Evolutionary conservation across 1,140 invertebrate species (phyloP), one percentile per base, ranked within the genome.

Genomic region (Hypsibius dujardini): DNA sequence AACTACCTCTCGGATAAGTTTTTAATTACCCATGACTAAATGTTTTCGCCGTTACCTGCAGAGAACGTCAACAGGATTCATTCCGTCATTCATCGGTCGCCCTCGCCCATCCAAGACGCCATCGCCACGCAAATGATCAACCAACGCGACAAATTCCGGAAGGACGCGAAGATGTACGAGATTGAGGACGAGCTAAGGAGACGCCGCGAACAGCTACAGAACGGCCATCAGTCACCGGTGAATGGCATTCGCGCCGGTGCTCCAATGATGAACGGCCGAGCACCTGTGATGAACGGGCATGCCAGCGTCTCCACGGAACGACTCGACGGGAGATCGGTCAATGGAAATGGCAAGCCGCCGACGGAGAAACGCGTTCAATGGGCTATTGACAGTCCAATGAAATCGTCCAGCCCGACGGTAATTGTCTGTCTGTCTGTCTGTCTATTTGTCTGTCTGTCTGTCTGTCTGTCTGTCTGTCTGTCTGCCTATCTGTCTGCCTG

Each of bases 111-210:
- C 62, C 62, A 42, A 12, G 62, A 67, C 12, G 3, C 42, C 12
- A 67, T 67, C 42, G 62, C 62, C 62, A 45, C 62, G 42, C 62
- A 67, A 42, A 67, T 67, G 62, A 12, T 15, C 42, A 7, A 12
- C 3, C 62, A 67, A 67, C 76, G 84, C 12, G 84, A 86, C 76
- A 81, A 85, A 69, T 77, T 86, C 7, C 79, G 87, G 1, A 86
- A 87, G 72, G 86, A 87, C 73, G 88, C 88, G 0, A 90, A 90
- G 77, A 81, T 90, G 71, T 84, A 86, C 46, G 88, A 90, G 77
- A 89, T 90, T 87, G 84, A 86, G 12, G 88, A 90, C 76, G 88
- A 90, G 79, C 84, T 89, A 1, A 79, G 86, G n/a, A 79, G 88
- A 73, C 78, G 87, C 28, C 86, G 88, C 75, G 82, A 87, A 50